Base-by-base conservation (phyloP, 2,888 invertebrate genomes). In the Cordilura impudica region DNA sequence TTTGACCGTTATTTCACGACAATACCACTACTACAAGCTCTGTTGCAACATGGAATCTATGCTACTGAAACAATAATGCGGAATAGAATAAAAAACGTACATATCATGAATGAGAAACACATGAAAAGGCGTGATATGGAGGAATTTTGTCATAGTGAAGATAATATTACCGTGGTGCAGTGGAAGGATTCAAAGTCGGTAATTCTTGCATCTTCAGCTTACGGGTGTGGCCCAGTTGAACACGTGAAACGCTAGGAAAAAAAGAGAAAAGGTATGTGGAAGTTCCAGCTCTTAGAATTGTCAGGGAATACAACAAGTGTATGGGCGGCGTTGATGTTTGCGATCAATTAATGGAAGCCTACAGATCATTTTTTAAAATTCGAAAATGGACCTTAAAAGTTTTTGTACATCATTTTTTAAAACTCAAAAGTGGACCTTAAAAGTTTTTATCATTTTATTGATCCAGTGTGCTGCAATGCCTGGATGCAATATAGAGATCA, bases 301-400 rank as follows among this genome's bases (percentile, higher is more conserved):
- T 80, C 31, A 39, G 54, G 26, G 43, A 71, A 54, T 79, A 75
- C 71, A 78, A 70, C 45, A 63, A 67, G 49, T 53, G 31, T 21
- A 76, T 80, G 58, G 63, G 75, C 43, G 76, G 69, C 31, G 75
- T 79, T 53, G 74, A 75, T 58, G 29, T 72, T 72, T 76, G 58
- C 49, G 75, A 80, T 31, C 67, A 75, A 60, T 16, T 53, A 70
- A 70, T 74, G 53, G 66, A 60, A 35, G 58, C 61, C 6, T 79
- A 63, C 29, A 45, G 75, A 16, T 47, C 14, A 21, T 75, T 71
- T 66, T 71, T 75, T 23, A 75, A 74, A 79, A 63, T 56, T 12
- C 19, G 63, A 69, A 80, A 80, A 70, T 76, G 49, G 63, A 61
- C 69, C 29, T 63, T 69, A 29, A 49, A 60, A 67, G 60, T 72